Conservation (phyloP, 2,797 vertebrate genomes). For the Macropus fuliginosus region DNA sequence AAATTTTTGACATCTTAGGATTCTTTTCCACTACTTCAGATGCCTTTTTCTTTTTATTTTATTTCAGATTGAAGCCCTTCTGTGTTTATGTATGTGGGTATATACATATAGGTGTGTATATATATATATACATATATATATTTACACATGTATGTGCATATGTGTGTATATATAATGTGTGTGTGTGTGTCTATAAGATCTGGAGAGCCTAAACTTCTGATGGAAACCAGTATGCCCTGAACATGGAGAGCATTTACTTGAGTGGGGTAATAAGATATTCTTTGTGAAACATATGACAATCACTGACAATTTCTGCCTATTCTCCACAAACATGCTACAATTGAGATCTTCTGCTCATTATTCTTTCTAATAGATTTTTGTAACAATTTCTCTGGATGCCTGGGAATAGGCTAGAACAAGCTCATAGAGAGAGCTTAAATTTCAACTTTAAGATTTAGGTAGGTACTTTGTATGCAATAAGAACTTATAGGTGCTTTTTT, state of each 20-base stretch:
- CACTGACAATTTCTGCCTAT: neutral
- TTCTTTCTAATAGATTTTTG: neutral
- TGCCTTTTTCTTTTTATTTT: neutral
- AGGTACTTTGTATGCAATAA: neutral
- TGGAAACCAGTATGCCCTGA: neutral
- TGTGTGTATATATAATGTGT: neutral
- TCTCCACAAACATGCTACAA: neutral
- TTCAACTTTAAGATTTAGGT: neutral
- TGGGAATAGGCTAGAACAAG: neutral
- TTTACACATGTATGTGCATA: neutral
- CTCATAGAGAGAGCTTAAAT: neutral
- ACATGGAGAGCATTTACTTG: neutral
- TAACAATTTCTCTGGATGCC: neutral
- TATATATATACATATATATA: no score
- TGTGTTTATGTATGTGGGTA: neutral
- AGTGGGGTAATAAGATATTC: neutral
- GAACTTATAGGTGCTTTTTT: neutral
- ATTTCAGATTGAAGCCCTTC: neutral
- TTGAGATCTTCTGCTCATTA: neutral
- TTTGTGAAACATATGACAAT: neutral
- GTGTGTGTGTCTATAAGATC: neutral
- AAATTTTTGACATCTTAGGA: neutral
- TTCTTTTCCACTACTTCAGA: neutral
- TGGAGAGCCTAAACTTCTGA: neutral
- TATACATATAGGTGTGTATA: no score